A percentile compares a stretch with the other conserved stretches of the same genome.
Conservation (phyloP, 2,888 invertebrate species). For the Drosophila paucipuncta region DNA sequence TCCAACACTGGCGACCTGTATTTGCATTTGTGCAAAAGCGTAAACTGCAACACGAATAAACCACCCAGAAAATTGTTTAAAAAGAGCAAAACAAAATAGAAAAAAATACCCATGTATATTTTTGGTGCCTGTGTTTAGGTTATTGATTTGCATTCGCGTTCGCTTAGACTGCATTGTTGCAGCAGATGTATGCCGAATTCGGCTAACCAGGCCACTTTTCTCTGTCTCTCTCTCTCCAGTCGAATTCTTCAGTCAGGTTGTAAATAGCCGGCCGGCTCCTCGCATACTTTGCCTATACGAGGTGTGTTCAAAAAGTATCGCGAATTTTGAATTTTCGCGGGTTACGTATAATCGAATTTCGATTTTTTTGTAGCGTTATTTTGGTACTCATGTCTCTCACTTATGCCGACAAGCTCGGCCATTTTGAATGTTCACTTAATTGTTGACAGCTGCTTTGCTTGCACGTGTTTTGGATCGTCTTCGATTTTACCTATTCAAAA, state of each 20-base stretch:
- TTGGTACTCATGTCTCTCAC: no score
- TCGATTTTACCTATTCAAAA: no score
- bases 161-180: conserved; percentile 40
- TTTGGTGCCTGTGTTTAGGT: conserved; percentile 46
- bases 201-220: conserved; percentile 33
- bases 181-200: conserved; percentile 45
- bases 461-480: no score
- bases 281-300: conserved; percentile 58
- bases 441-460: no score
- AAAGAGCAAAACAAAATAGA: conserved; percentile 8
- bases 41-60: conserved; percentile 40
- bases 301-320: no score
- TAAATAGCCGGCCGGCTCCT: conserved; percentile 43
- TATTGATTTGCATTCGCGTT: conserved; percentile 53
- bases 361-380: no score
- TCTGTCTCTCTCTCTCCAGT: conserved; percentile 3
- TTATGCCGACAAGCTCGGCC: no score
- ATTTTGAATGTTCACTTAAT: no score
- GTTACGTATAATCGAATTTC: no score
- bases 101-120: conserved; percentile 52
- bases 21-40: conserved; percentile 60
- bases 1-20: conserved; percentile 39
- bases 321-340: no score
- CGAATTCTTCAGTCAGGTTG: conserved; percentile 27
- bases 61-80: conserved; percentile 37